These are phyloP conservation scores for Alcis repandata DNA, from an alignment of 2,888 invertebrate genomes.

Conservation along the genomic window DNA sequence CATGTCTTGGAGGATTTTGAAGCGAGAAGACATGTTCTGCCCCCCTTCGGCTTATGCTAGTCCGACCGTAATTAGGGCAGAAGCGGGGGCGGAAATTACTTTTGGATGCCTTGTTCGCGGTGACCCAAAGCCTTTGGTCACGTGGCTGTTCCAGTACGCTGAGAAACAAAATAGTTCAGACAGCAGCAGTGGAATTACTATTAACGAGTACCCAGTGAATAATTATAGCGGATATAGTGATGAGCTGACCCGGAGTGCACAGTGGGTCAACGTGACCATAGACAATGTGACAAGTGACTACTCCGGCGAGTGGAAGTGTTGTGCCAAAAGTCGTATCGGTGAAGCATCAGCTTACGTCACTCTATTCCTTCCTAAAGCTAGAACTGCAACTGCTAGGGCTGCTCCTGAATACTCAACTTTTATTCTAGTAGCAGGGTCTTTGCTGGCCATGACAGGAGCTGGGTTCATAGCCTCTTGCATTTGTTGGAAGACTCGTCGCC, in stretches of 20 bases:
- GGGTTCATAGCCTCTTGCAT: slow-evolving; percentile 83
- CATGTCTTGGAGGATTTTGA: slow-evolving; percentile 91
- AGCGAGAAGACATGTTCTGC: slow-evolving; percentile 92
- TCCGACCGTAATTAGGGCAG: slow-evolving; percentile 88
- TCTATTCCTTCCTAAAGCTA: slow-evolving; percentile 82
- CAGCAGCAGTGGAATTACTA: slow-evolving; percentile 68
- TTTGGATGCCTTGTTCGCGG: slow-evolving; percentile 93
- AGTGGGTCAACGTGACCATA: slow-evolving; percentile 94
- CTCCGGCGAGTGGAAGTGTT: slow-evolving; percentile 94
- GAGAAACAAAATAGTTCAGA: slow-evolving; percentile 70
- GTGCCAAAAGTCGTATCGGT: slow-evolving; percentile 90
- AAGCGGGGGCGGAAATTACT: slow-evolving; percentile 93
- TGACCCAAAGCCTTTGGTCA: slow-evolving; percentile 92
- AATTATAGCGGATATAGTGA: slow-evolving; percentile 74
- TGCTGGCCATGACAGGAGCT: slow-evolving; percentile 89
- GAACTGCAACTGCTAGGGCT: slow-evolving; percentile 92
- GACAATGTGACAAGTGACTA: slow-evolving; percentile 93
- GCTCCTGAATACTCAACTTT: slow-evolving; percentile 91
- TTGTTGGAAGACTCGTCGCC: slow-evolving; percentile 90
- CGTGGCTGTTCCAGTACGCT: slow-evolving; percentile 92
- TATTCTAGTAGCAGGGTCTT: slow-evolving; percentile 90
- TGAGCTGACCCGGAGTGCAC: slow-evolving; percentile 82
- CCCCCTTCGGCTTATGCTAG: slow-evolving; percentile 89
- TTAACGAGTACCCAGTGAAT: slow-evolving; percentile 66
- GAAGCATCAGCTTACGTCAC: slow-evolving; percentile 87